Conservation (phyloP, 30 jellyfish, hydroid and myxozoan species). For the Aurelia coerulea region DNA sequence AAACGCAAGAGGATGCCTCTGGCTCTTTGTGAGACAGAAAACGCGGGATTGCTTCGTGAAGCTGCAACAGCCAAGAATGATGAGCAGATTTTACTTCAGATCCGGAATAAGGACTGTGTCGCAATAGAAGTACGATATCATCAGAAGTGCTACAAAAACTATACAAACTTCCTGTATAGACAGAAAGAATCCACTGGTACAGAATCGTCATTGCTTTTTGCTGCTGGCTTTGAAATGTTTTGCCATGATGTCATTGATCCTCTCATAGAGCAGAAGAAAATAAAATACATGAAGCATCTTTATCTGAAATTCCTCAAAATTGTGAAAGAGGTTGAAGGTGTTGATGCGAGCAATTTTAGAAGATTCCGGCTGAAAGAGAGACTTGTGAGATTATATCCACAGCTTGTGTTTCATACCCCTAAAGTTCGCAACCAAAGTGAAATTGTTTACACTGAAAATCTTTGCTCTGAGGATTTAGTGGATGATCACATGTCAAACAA, state of each 20-base stretch:
- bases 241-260: constrained; percentile 23
- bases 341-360: constrained; percentile 23
- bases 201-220: constrained; percentile 4
- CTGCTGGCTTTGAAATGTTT: constrained; percentile 13
- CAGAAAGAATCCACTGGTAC: background rate
- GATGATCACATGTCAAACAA: constrained; percentile 19
- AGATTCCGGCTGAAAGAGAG: constrained; percentile 36
- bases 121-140: constrained; percentile 60
- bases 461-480: constrained; percentile 34
- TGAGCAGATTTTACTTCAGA: constrained; percentile 36
- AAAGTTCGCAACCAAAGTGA: constrained; percentile 16
- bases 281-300: constrained; percentile 9
- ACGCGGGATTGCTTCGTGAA: constrained; percentile 45
- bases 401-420: constrained; percentile 48
- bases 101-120: constrained; percentile 64
- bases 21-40: constrained; percentile 25
- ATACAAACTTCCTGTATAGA: constrained; percentile 23
- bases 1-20: constrained; percentile 26
- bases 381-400: constrained; percentile 8
- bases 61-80: constrained; percentile 59
- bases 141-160: constrained; percentile 35
- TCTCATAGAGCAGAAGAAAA: background rate
- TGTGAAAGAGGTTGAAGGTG: constrained; percentile 34
- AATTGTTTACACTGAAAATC: constrained; percentile 7
- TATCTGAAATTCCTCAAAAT: constrained; percentile 14